phyloP scores from a whole-genome alignment of 2,113 vertebrate species.

The Actenoides hombroni region DNA sequence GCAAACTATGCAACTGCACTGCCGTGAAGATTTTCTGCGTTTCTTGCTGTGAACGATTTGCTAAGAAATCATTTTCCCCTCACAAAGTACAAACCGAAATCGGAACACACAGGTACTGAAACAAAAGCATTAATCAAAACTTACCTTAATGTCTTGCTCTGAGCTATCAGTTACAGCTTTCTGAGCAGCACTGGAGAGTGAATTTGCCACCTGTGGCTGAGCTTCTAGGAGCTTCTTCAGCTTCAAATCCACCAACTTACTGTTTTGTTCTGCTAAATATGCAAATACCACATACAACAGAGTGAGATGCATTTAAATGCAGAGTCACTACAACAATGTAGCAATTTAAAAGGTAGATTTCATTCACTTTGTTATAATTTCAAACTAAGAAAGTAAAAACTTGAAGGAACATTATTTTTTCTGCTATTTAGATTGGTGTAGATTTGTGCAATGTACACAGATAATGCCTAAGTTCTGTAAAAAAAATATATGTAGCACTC shows the following conservation, averaged over 20 bases:
- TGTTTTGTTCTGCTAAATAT: conserved; percentile 86
- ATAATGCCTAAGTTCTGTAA: not conserved
- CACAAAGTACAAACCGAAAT: not conserved
- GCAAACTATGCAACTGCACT: not conserved
- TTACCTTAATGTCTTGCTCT: conserved; percentile 80
- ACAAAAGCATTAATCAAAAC: conserved; percentile 56
- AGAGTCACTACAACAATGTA: conserved; percentile 29
- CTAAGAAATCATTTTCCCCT: conserved; percentile 52
- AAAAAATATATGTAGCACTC: not conserved
- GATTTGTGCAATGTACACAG: not conserved
- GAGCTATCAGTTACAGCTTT: conserved; percentile 70
- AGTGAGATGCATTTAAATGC: conserved; percentile 63
- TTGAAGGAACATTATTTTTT: not conserved
- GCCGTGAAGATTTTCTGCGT: not conserved
- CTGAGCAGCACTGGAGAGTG: conserved; percentile 71
- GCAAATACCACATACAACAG: conserved; percentile 67
- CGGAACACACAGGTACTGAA: not conserved
- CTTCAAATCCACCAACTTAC: conserved; percentile 88
- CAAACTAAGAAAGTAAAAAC: conserved; percentile 1
- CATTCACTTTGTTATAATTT: conserved; percentile 17
- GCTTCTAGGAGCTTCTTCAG: conserved; percentile 88
- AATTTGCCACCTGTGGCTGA: conserved; percentile 85
- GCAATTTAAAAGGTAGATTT: conserved; percentile 49
- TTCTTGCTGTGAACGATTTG: conserved; percentile 10
- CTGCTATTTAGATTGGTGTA: not conserved